Base-by-base conservation (phyloP, 2,888 invertebrate species). In the Yponomeuta cagnagella region DNA sequence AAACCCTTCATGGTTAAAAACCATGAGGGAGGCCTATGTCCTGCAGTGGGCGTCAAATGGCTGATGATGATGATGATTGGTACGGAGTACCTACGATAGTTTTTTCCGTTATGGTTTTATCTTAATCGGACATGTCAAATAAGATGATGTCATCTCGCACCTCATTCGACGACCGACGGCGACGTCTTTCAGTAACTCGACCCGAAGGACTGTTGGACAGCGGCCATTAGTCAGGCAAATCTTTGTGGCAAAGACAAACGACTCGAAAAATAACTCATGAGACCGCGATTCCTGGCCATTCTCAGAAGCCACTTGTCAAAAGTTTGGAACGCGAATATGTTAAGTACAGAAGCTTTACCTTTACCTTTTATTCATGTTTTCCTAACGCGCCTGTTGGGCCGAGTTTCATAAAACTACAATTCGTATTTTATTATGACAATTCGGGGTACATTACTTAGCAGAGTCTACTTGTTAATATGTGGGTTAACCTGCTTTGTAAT, bases 161-260 rank as follows among this genome's bases (percentile, higher is more conserved):
- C 15, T 58, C 12, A 58, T 58, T 58, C 52, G 52, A 12, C 52
- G 52, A 58, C 15, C 52, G 15, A 58, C 15, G 5, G 3, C 52
- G 15, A 58, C 15, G 5, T 43, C 43, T 58, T 58, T 15, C 52
- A 58, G 52, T 58, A 58, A 58, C 52, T 15, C 15, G 52, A 58
- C 52, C 52, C 52, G 52, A 15, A 15, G 52, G 52, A 58, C 52
- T 1, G 52, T 15, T 3, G 52, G 52, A 58, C 52, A 58, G 52
- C 12, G 52, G 52, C 52, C 52, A 58, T 58, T 58, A 58, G 52
- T 58, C 52, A 58, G 52, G 52, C 52, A 58, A 58, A 58, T 58
- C 52, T 9, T 58, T 15, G 15, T 58, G 15, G 52, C 52, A 58
- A 58, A 58, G 52, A 58, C 15, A 58, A 58, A 58, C 52, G 52